phyloP scores from a whole-genome alignment of 2,888 invertebrate species.

The Axea sp. region DNA sequence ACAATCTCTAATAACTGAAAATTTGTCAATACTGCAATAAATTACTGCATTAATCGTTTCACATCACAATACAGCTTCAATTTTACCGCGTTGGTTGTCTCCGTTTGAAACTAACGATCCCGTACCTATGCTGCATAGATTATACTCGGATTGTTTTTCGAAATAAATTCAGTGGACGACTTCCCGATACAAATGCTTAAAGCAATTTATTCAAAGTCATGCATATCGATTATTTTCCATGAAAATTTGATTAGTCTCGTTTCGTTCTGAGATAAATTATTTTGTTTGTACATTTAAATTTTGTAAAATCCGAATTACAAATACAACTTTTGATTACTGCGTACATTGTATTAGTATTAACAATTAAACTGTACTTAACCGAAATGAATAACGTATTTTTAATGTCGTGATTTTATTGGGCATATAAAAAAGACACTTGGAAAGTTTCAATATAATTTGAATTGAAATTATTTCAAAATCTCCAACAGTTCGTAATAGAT shows the following conservation, averaged over 20 bases:
- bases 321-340: not conserved
- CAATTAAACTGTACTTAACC: no score
- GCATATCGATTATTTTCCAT: constrained; percentile 22
- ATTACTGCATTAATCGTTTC: constrained; percentile 6
- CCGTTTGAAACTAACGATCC: constrained; percentile 22
- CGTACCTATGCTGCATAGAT: constrained; percentile 12
- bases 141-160: constrained; percentile 8
- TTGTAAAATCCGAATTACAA: constrained; percentile 4
- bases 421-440: no score
- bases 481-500: no score
- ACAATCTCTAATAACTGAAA: constrained; percentile 11
- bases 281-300: not conserved
- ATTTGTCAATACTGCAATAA: constrained; percentile 27
- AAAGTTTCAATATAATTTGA: constrained; percentile 2
- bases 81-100: constrained; percentile 1
- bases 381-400: no score
- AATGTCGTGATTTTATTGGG: no score
- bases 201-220: constrained; percentile 19
- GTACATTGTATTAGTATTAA: no score
- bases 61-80: constrained; percentile 9
- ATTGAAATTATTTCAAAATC: not conserved
- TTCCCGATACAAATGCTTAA: constrained; percentile 12
- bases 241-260: constrained; percentile 13
- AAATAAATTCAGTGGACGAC: constrained; percentile 11
- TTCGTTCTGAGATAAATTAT: not conserved